These are phyloP conservation scores for Halictus rubicundus DNA, from an alignment of 1,140 invertebrate genomes.

Conservation along the genomic window DNA sequence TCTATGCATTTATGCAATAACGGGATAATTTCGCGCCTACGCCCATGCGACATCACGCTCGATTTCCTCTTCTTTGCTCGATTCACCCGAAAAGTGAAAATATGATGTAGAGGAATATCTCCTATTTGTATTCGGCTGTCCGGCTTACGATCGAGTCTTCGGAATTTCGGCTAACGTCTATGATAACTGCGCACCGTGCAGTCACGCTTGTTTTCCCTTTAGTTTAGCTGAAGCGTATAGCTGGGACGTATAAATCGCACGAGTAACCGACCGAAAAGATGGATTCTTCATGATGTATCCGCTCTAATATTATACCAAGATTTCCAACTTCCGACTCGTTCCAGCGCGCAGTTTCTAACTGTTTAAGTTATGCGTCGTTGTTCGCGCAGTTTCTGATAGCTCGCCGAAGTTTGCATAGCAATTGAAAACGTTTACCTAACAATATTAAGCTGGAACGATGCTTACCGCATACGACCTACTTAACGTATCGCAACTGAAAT, in stretches of 20 bases:
- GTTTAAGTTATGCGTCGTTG: conserved; percentile 73
- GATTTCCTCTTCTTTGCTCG: conserved; percentile 58
- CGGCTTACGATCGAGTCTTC: too few relatives aligned
- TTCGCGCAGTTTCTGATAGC: conserved; percentile 69
- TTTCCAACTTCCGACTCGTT: conserved; percentile 70
- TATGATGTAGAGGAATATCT: conserved; percentile 19
- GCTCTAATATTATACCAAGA: conserved; percentile 66
- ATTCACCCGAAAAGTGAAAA: conserved; percentile 36
- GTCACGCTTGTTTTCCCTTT: not conserved
- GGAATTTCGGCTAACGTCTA: too few relatives aligned
- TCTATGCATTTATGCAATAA: conserved; percentile 74
- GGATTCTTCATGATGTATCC: conserved; percentile 52
- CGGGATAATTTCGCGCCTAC: conserved; percentile 71
- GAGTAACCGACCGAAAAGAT: conserved; percentile 34
- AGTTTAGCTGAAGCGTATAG: not conserved
- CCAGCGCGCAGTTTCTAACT: conserved; percentile 65
- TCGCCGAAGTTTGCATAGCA: conserved; percentile 65
- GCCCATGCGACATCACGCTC: conserved; percentile 65
- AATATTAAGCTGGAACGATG: conserved; percentile 56
- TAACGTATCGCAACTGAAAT: conserved; percentile 5
- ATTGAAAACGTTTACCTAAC: conserved; percentile 61
- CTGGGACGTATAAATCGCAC: not conserved
- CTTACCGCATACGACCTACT: conserved; percentile 3
- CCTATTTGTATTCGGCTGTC: not conserved
- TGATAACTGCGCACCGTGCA: not conserved